Base-by-base conservation (phyloP, 1,140 invertebrate genomes). In the Leptinotarsa texana region DNA sequence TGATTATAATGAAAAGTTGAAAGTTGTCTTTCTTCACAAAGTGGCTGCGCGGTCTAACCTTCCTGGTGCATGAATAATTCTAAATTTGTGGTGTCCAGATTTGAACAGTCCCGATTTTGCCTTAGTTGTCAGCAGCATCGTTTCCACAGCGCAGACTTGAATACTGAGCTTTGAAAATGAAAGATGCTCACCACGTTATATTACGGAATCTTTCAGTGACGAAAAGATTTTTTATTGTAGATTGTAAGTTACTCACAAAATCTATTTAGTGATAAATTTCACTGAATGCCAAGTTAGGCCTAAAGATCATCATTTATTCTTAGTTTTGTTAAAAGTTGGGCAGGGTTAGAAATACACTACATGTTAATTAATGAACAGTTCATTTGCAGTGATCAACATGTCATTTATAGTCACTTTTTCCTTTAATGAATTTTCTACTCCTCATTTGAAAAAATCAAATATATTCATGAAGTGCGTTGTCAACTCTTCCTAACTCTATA, bases 201-300 rank as follows among this genome's bases (percentile, higher is more conserved):
- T 80, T 72, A 79, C 80, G 82, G 81, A 77, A 73, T 78, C 73
- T 76, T 82, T 79, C 79, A 81, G 77, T 67, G 73, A 79, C 78
- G 72, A 79, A 83, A 80, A 80, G 82, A 83, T 82, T 83, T 83
- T 83, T 81, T 83, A 84, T 82, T 80, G 79, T 84, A 84, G 82
- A 74, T 80, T 75, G 76, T 81, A 82, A 81, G 79, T 78, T 81
- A 81, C 75, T 73, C 76, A 75, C 75, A 80, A 76, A 73, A 81
- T 82, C 75, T 80, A 63, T 79, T 79, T 81, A 79, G 76, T 77
- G 75, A 81, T 79, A 72, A 72, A 69, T 18, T 57, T 18, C 51
- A 57, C 51, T 6, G 51, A 18, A 57, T 57, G 51, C 51, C 51
- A 18, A 18, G 51, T 71, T 63, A n/a, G 71, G 51, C 62, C 71